Evolutionary conservation across 2,797 vertebrate species (phyloP).

Genomic region (Sebastes trivittatus): DNA sequence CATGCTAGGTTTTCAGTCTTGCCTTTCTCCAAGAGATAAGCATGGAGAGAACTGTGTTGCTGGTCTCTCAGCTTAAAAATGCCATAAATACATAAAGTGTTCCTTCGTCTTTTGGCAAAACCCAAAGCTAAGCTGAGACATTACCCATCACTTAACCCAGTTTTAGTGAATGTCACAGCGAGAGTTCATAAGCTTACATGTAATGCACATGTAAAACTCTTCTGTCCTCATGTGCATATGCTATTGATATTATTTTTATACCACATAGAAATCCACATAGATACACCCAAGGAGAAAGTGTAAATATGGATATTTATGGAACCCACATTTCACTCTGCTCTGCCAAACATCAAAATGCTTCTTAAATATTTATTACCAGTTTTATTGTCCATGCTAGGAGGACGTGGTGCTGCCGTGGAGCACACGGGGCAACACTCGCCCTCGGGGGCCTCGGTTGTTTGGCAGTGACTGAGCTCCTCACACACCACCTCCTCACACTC

Average conservation of each 20-base stretch:
- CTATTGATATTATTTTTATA: no score
- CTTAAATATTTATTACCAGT: slow-evolving; percentile 46
- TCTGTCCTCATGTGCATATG: no score
- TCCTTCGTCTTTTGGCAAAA: neutral
- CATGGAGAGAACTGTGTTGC: neutral
- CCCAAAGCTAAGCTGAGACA: neutral
- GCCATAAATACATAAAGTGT: neutral
- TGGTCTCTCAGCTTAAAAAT: neutral
- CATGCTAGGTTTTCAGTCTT: neutral
- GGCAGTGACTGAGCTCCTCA: slow-evolving; percentile 44
- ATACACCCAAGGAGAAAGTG: neutral
- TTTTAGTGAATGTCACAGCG: neutral
- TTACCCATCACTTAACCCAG: neutral
- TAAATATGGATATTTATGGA: slow-evolving; percentile 2
- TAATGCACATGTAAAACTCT: no score
- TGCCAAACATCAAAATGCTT: neutral
- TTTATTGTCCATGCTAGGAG: slow-evolving; percentile 20
- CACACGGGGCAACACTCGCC: slow-evolving; percentile 55
- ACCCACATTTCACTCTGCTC: neutral
- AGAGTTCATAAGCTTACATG: no score
- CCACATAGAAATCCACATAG: neutral
- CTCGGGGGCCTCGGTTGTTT: slow-evolving; percentile 13
- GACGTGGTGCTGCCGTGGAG: slow-evolving; percentile 19
- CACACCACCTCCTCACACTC: slow-evolving; percentile 43
- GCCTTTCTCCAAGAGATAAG: neutral